Conservation (phyloP, 2,113 vertebrate genomes). For the Nicator chloris region DNA sequence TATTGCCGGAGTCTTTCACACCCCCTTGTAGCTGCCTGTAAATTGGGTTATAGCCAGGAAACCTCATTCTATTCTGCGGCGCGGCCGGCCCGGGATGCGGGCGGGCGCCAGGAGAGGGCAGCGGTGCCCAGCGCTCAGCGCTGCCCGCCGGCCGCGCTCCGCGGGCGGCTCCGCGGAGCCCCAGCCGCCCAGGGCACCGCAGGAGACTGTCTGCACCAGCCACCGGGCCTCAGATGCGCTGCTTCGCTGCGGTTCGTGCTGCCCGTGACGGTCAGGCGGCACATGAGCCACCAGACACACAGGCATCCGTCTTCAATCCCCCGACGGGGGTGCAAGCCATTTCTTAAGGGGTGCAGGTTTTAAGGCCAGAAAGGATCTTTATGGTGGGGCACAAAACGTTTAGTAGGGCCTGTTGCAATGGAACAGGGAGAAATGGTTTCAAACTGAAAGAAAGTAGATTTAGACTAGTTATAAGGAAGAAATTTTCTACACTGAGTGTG, state of each 20-base stretch:
- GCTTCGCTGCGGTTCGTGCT: background rate
- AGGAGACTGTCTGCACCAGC: rapidly evolving
- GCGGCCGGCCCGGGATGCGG: rapidly evolving
- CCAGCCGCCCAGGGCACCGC: rapidly evolving
- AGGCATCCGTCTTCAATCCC: background rate
- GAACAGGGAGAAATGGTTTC: background rate
- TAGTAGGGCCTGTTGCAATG: background rate
- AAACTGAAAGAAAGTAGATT: background rate
- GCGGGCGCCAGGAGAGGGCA: constrained; percentile 32
- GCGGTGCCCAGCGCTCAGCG: background rate
- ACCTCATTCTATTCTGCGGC: rapidly evolving
- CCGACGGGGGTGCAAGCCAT: rapidly evolving
- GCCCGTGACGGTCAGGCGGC: background rate
- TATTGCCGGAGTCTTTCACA: too few species aligned
- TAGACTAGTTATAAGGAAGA: background rate
- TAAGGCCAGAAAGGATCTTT: background rate
- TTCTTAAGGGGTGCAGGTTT: background rate
- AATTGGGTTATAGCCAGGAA: background rate
- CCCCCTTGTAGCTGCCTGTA: rapidly evolving
- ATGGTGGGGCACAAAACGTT: background rate
- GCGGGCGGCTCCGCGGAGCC: too few species aligned
- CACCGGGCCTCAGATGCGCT: rapidly evolving
- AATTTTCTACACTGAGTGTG: background rate
- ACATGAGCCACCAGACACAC: rapidly evolving
- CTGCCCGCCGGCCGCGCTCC: background rate